Percentiles rank a stretch among this genome's conserved stretches.
phyloP scores from a whole-genome alignment of 2,797 vertebrate species.

The Enteromius treurensis region DNA sequence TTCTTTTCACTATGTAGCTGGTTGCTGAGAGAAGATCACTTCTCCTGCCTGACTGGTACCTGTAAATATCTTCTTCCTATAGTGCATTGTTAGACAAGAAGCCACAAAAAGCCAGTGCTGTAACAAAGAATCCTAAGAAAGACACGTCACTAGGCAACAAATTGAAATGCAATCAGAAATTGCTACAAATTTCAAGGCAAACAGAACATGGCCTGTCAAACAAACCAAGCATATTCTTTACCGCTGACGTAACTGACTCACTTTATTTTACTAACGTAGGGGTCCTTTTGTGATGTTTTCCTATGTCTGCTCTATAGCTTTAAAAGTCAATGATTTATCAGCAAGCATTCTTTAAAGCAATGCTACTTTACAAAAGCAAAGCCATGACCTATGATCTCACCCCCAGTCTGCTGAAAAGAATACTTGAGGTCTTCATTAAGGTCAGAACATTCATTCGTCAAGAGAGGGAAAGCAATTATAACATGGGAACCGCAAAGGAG shows the following conservation, averaged over 20 bases:
- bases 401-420: conserved; percentile 31
- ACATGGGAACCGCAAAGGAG: background rate
- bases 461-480: conserved; percentile 13
- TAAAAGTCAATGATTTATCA: conserved; percentile 47
- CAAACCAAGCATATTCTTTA: conserved; percentile 9
- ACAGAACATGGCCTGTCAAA: conserved; percentile 30
- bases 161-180: conserved; percentile 47
- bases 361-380: conserved; percentile 47
- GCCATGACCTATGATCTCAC: conserved; percentile 46
- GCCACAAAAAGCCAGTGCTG: conserved; percentile 19
- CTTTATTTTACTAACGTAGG: background rate
- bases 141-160: conserved; percentile 46
- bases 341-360: conserved; percentile 38
- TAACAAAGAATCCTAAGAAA: conserved; percentile 29
- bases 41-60: conserved; percentile 53
- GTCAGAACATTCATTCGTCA: conserved; percentile 55
- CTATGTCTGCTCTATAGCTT: background rate
- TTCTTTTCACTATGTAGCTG: conserved; percentile 53
- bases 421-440: conserved; percentile 27
- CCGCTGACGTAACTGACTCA: background rate
- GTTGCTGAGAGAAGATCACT: conserved; percentile 57
- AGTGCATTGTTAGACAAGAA: conserved; percentile 39
- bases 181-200: conserved; percentile 47
- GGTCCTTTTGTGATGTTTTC: background rate
- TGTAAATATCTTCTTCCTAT: conserved; percentile 59